Conservation (phyloP, 2,888 invertebrate species). For the Eupithecia vulgata region DNA sequence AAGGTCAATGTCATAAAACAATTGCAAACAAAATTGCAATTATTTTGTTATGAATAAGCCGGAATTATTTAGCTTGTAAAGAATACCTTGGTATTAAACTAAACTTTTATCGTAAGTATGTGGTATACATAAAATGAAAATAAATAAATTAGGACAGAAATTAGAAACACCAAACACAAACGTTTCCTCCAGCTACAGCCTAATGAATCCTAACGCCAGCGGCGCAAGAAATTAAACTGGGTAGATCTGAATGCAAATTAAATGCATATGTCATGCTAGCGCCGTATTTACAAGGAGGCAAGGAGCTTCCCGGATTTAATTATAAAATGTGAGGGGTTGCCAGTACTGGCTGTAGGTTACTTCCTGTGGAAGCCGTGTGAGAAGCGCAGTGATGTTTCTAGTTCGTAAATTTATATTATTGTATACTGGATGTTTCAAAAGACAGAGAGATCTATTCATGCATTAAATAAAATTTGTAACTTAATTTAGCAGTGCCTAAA, state of each 20-base stretch:
- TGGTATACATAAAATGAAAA: not conserved
- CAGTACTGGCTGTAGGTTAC: not conserved
- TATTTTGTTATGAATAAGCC: not conserved
- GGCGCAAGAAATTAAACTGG: slow-evolving; percentile 38
- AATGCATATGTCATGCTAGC: slow-evolving; percentile 41
- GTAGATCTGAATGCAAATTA: slow-evolving; percentile 37
- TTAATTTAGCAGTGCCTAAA: no score
- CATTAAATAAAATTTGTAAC: no score
- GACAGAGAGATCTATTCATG: no score
- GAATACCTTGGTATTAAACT: not conserved
- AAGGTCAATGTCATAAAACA: not conserved
- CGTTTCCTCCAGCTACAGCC: slow-evolving; percentile 5
- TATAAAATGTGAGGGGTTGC: slow-evolving; percentile 15
- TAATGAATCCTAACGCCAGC: slow-evolving; percentile 35
- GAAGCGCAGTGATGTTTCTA: not conserved
- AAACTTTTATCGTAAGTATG: not conserved
- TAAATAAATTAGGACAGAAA: not conserved
- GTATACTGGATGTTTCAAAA: no score
- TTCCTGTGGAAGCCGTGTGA: not conserved
- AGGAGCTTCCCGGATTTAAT: slow-evolving; percentile 25
- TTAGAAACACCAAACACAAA: not conserved
- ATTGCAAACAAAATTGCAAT: not conserved
- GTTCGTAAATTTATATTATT: no score
- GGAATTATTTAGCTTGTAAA: not conserved
- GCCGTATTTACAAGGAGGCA: slow-evolving; percentile 32